Base-by-base conservation (phyloP, 2,888 invertebrate genomes). In the Microlaimidae sp. region DNA sequence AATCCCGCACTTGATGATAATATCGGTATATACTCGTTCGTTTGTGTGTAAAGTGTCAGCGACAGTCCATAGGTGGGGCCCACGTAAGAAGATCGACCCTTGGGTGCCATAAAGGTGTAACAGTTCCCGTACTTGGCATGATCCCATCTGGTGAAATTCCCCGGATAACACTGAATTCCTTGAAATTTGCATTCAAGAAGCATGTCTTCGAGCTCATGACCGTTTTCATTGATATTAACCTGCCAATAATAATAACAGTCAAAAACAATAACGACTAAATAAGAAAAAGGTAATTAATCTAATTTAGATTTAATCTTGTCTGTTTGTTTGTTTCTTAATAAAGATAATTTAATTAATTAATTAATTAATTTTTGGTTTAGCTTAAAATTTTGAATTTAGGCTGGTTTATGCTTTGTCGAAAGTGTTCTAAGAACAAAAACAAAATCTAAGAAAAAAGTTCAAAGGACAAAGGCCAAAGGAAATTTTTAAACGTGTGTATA, bases 51-150 rank as follows among this genome's bases (percentile, higher is more conserved):
- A 1, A 53, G 53, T 1, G 49, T 53, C 1, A 53, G 41, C 2
- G 48, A 38, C 19, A 53, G 21, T 1, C 53, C 53, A 28, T 48
- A 53, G 42, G 28, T 26, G 13, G 53, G 53, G 2, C 53, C 53
- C 21, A 49, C 38, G 24, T 38, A 49, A n/a, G 42, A 42, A 23
- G 26, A 13, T 25, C 27, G 42, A 25, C 27, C 28, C 1, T 32
- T 25, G 25, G 48, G n/a, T n/a, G 41, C 49, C 19, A 53, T 29
- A 28, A 53, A 27, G 3, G 53, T 53, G 49, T 53, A 53, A 25
- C 53, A 53, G 46, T 53, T 53, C 21, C 53, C 53, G 49, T 53
- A 53, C 3, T 7, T 13, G 28, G 28, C 13, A 23, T 49, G 49
- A 13, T 19, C 21, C 52, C 52, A 52, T 2, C 3, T 7, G 7